These are phyloP conservation scores for Empidonax traillii DNA, from an alignment of 2,113 vertebrate genomes.

Conservation along the genomic window DNA sequence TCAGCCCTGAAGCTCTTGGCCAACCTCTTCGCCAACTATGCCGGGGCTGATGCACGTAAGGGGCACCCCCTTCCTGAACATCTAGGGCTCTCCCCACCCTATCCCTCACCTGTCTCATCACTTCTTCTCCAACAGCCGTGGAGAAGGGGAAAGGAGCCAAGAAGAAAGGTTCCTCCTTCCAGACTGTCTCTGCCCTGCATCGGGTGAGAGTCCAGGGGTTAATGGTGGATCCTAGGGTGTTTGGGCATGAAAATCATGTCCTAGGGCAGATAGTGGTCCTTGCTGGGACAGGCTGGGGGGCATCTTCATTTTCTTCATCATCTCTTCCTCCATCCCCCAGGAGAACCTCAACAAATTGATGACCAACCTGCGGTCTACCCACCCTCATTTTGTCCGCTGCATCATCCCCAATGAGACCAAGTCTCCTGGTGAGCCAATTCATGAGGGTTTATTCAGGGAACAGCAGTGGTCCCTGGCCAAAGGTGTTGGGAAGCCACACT, in stretches of 20 bases:
- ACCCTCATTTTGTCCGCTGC: conserved; percentile 94
- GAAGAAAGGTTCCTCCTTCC: conserved; percentile 94
- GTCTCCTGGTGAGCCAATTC: conserved; percentile 80
- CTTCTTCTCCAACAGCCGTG: background rate
- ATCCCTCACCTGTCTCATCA: background rate
- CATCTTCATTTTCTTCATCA: background rate
- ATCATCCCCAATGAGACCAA: conserved; percentile 95
- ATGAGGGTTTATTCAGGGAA: background rate
- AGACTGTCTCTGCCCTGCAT: conserved; percentile 90
- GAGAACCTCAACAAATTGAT: conserved; percentile 95
- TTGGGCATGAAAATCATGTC: background rate
- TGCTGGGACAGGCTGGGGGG: background rate
- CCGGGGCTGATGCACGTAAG: conserved; percentile 72
- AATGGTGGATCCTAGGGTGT: background rate
- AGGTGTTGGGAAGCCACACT: background rate
- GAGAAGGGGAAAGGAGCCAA: conserved; percentile 83
- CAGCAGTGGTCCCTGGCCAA: conserved; percentile 5
- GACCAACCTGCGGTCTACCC: conserved; percentile 89
- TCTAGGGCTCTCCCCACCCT: background rate
- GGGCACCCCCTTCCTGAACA: background rate
- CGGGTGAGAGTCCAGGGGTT: conserved; percentile 70
- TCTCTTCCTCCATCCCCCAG: conserved; percentile 44
- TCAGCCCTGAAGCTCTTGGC: conserved; percentile 81
- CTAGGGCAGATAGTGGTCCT: background rate
- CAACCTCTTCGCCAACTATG: conserved; percentile 81